Evolutionary conservation across 1,140 invertebrate genomes (phyloP), one percentile per base, ranked within the genome.

Genomic region (Drosophila lowei): DNA sequence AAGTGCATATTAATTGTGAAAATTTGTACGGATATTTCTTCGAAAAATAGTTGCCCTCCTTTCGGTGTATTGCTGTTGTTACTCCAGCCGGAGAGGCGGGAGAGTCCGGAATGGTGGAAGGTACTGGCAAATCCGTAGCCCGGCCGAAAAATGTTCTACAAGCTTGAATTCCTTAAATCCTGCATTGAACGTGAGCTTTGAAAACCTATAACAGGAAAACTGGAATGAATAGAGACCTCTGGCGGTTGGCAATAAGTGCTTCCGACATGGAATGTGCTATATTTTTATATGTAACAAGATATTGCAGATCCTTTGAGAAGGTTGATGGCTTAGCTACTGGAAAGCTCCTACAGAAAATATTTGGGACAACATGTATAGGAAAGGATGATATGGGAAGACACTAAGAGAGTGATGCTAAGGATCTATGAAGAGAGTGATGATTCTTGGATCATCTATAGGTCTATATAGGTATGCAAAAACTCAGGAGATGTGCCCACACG

Each of bases 1-100:
- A 86, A 86, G 83, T 79, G 83, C 83, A 86, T 86, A 86, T 86
- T 86, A 86, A 86, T 86, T 86, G 83, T 86, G 83, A 86, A 86
- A 86, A 86, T 86, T 86, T 86, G 83, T 86, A 78, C 56, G 71
- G 71, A 53, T 86, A 86, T 86, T 86, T 86, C 83, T 81, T 81
- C 74, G 81, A 86, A 85, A 73, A 88, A 81, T 75, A 64, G 70
- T 72, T 81, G 81, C 64, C 68, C 66, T 70, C 44, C 52, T 68
- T 68, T 57, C 34, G 2, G 30, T 30, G 30, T 42, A 3, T 52
- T 62, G 59, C 30, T 62, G 41, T 15, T 53, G 41, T 21, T 52
- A 28, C 38, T 25, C 41, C 23, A 16, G 8, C 53, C 11, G 2
- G 18, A 15, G 42, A n/a, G 42, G 42, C 42, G 6, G 2, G 18